phyloP scores from a whole-genome alignment of 1,140 invertebrate species.

The Andricus grossulariae region DNA sequence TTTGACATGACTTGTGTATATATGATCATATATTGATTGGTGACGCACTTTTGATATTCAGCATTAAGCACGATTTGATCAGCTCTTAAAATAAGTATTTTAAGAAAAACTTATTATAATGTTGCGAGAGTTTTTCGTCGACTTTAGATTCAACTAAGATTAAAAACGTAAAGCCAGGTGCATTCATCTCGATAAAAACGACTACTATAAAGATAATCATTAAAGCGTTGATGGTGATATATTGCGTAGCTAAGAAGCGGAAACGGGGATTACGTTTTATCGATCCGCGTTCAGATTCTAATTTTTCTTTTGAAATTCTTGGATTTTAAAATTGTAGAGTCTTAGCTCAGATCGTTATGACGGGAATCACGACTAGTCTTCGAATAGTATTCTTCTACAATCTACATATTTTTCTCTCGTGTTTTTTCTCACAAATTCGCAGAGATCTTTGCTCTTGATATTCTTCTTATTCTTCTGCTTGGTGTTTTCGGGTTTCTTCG shows the following conservation, averaged over 20 bases:
- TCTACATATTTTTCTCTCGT: constrained; percentile 30
- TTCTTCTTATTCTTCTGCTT: constrained; percentile 8
- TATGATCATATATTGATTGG: constrained; percentile 53
- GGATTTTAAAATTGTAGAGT: background rate
- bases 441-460: constrained; percentile 1
- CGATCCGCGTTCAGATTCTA: constrained; percentile 34
- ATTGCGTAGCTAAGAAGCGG: constrained; percentile 46
- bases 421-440: constrained; percentile 27
- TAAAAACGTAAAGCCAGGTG: constrained; percentile 29
- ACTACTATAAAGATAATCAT: constrained; percentile 47
- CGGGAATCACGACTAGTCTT: constrained; percentile 59
- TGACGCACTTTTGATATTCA: constrained; percentile 60
- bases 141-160: constrained; percentile 6
- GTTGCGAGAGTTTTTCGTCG: constrained; percentile 13
- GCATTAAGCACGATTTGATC: constrained; percentile 50
- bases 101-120: constrained; percentile 28
- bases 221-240: constrained; percentile 58
- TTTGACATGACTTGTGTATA: constrained; percentile 42
- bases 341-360: constrained; percentile 39
- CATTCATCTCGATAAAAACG: constrained; percentile 33
- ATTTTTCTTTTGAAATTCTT: background rate
- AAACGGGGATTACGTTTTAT: constrained; percentile 44
- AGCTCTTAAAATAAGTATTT: background rate
- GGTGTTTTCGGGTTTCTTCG: constrained; percentile 20
- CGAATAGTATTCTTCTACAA: constrained; percentile 58